Percentiles rank a stretch among this genome's conserved stretches.
Conservation (phyloP, 2,797 vertebrate species). For the Poecilia gillii region DNA sequence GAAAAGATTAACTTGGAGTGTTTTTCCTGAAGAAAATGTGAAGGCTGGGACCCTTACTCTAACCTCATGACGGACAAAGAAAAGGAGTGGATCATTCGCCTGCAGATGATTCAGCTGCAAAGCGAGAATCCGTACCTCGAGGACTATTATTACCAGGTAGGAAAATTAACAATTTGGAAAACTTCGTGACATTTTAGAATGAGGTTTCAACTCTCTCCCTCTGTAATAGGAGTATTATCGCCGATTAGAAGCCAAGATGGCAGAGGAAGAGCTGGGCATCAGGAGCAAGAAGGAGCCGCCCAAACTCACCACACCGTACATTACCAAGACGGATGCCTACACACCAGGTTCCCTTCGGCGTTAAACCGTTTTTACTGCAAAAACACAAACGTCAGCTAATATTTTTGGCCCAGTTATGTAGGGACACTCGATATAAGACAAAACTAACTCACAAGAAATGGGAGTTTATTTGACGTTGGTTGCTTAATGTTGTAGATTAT, state of each 20-base stretch:
- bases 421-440: too few species aligned
- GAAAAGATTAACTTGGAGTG: not conserved
- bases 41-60: slow-evolving; percentile 84
- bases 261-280: slow-evolving; percentile 87
- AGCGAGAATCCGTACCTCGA: slow-evolving; percentile 90
- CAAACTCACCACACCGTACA: slow-evolving; percentile 92
- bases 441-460: too few species aligned
- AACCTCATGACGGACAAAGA: slow-evolving; percentile 91
- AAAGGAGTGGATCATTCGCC: slow-evolving; percentile 93
- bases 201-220: not conserved
- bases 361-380: too few species aligned
- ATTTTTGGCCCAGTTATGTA: too few species aligned
- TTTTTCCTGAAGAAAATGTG: slow-evolving; percentile 76
- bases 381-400: too few species aligned
- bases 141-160: slow-evolving; percentile 89
- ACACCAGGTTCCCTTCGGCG: slow-evolving; percentile 81
- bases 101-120: slow-evolving; percentile 97
- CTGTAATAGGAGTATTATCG: slow-evolving; percentile 87
- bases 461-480: too few species aligned
- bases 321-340: slow-evolving; percentile 89
- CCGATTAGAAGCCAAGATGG: slow-evolving; percentile 86
- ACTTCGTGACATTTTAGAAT: not conserved
- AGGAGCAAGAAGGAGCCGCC: slow-evolving; percentile 85
- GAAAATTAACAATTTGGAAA: not conserved
- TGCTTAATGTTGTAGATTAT: too few species aligned